Percentiles rank a stretch among this genome's conserved stretches.
Evolutionary conservation across 1,140 invertebrate genomes (phyloP).

Genomic region (Brachystomella parvula): DNA sequence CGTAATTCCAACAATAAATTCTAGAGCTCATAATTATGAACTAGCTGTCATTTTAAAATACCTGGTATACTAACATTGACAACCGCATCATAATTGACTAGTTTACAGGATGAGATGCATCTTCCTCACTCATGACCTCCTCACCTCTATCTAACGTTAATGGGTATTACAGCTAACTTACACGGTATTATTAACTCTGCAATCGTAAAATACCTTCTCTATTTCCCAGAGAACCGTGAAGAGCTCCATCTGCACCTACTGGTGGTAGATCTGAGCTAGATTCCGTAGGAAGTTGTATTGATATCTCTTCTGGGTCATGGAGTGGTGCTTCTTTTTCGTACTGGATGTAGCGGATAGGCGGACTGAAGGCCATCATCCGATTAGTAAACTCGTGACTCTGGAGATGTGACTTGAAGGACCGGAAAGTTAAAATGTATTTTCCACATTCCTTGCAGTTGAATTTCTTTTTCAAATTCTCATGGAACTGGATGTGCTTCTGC

Average conservation of each 20-base stretch:
- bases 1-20: too few species aligned
- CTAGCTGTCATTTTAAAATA: too few species aligned
- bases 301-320: not conserved
- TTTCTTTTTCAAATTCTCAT: constrained; percentile 11
- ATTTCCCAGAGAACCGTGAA: not conserved
- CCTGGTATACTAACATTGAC: too few species aligned
- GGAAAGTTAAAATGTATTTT: not conserved
- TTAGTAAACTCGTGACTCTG: constrained; percentile 7
- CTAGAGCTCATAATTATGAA: too few species aligned
- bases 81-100: too few species aligned
- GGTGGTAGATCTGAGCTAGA: not conserved
- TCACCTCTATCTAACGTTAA: too few species aligned
- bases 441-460: not conserved
- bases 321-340: not conserved
- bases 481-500: constrained; percentile 12
- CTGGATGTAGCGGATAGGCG: not conserved
- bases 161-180: too few species aligned
- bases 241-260: not conserved
- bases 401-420: constrained; percentile 2
- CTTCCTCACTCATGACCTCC: too few species aligned
- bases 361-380: constrained; percentile 1
- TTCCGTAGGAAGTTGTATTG: not conserved
- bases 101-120: too few species aligned
- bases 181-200: not conserved
- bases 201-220: not conserved